These are phyloP conservation scores for Drosophila putrida DNA, from an alignment of 2,888 invertebrate genomes.

Conservation along the genomic window DNA sequence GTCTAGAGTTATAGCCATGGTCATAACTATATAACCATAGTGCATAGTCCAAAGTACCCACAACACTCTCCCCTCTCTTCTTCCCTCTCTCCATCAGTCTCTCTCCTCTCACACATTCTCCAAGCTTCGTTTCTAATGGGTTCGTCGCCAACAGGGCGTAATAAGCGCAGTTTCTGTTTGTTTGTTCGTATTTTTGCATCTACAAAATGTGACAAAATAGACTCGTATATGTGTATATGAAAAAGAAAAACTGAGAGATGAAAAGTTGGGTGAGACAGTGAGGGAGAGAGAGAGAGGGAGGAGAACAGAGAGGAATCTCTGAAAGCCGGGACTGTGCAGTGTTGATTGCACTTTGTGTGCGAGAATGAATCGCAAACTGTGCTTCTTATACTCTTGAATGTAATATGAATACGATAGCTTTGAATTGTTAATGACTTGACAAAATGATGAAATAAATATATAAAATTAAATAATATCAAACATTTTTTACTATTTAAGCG, in stretches of 20 bases:
- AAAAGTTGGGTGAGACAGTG: slow-evolving; percentile 19
- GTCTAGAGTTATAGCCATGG: slow-evolving; percentile 29
- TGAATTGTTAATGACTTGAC: slow-evolving; percentile 18
- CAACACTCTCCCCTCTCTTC: slow-evolving; percentile 8
- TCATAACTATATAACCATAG: slow-evolving; percentile 44
- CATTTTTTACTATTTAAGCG: too few relatives aligned
- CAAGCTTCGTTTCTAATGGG: slow-evolving; percentile 68
- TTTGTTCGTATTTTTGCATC: slow-evolving; percentile 35
- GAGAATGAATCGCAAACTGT: slow-evolving; percentile 53
- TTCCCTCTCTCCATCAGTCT: neutral
- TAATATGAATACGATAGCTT: slow-evolving; percentile 10
- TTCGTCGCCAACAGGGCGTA: slow-evolving; percentile 51
- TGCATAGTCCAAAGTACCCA: slow-evolving; percentile 30
- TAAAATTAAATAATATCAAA: too few relatives aligned
- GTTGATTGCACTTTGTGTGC: slow-evolving; percentile 72
- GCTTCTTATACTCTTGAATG: slow-evolving; percentile 31
- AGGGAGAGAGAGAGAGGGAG: neutral
- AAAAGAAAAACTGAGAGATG: slow-evolving; percentile 19
- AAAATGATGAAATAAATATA: neutral
- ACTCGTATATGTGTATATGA: slow-evolving; percentile 4
- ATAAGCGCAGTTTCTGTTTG: slow-evolving; percentile 75
- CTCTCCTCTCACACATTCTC: slow-evolving; percentile 14
- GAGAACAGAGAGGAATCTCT: neutral
- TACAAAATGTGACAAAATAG: slow-evolving; percentile 50
- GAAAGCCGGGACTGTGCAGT: slow-evolving; percentile 34